phyloP scores from a whole-genome alignment of 2,888 invertebrate genomes.

The Caenorhabditis sp. region DNA sequence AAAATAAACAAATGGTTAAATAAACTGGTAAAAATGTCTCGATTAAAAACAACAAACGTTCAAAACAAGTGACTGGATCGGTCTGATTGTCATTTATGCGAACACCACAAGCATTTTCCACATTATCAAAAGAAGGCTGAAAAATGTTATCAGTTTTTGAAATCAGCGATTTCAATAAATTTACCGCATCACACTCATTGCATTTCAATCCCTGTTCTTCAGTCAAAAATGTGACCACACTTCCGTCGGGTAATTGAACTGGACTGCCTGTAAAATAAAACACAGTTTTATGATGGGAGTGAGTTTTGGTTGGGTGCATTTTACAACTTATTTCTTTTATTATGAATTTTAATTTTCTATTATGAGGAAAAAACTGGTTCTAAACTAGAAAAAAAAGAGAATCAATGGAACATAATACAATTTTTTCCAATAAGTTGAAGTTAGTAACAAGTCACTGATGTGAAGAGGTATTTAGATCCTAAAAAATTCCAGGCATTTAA shows the following conservation, averaged over 20 bases:
- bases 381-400: no score
- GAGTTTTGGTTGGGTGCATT: background rate
- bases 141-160: slow-evolving; percentile 3
- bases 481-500: no score
- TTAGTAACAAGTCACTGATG: no score
- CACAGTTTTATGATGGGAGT: background rate
- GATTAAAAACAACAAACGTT: slow-evolving; percentile 23
- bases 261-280: slow-evolving; percentile 56
- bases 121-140: slow-evolving; percentile 20
- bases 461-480: no score
- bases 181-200: slow-evolving; percentile 55
- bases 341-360: background rate
- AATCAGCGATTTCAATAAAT: background rate
- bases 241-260: slow-evolving; percentile 45
- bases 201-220: slow-evolving; percentile 62
- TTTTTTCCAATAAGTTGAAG: no score
- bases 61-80: slow-evolving; percentile 52
- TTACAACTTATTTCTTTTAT: no score
- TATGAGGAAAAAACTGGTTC: background rate
- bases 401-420: no score
- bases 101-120: slow-evolving; percentile 64
- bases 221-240: slow-evolving; percentile 56
- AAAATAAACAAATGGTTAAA: slow-evolving; percentile 7
- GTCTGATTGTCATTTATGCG: slow-evolving; percentile 50
- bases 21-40: background rate